Percentiles rank a stretch among this genome's conserved stretches.
These are phyloP conservation scores for Drosophila mauritiana DNA, from an alignment of 1,140 invertebrate species.

Conservation along the genomic window DNA sequence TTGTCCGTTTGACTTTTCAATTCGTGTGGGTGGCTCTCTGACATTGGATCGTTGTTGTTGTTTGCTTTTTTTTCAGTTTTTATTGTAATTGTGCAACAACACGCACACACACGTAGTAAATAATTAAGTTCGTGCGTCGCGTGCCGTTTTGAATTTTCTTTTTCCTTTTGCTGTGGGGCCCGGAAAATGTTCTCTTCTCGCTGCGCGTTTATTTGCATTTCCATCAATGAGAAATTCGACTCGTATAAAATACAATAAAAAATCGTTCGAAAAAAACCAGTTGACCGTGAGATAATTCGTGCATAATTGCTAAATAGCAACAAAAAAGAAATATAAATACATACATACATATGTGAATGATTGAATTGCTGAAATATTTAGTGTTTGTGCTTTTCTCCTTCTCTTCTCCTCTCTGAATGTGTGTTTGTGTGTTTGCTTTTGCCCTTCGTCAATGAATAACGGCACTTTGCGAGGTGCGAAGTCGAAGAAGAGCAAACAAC, in stretches of 20 bases:
- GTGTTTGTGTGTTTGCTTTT: conserved; percentile 5
- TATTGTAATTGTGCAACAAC: conserved; percentile 3
- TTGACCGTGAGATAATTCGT: conserved; percentile 47
- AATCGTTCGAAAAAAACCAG: conserved; percentile 18
- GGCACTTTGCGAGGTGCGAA: conserved; percentile 44
- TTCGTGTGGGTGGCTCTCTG: conserved; percentile 31
- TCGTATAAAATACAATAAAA: conserved; percentile 13
- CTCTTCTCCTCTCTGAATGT: neutral
- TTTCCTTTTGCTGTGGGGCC: conserved; percentile 16
- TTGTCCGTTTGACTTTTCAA: conserved; percentile 53
- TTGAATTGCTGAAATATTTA: conserved; percentile 35
- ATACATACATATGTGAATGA: conserved; percentile 31
- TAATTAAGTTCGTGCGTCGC: conserved; percentile 53
- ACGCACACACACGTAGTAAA: conserved; percentile 11
- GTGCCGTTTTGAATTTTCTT: conserved; percentile 44
- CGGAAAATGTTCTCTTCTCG: conserved; percentile 32
- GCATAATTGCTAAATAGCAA: conserved; percentile 24
- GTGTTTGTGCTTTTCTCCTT: neutral
- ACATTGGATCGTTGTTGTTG: conserved; percentile 21
- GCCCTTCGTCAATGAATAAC: conserved; percentile 50
- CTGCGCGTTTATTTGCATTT: conserved; percentile 37
- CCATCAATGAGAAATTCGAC: conserved; percentile 11
- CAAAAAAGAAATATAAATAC: conserved; percentile 2
- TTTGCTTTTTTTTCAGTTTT: neutral
- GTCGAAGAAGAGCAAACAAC: conserved; percentile 40